These are phyloP conservation scores for Haliclona indistincta DNA, from an alignment of 37 sponge, comb jelly and placozoan species.

Conservation along the genomic window DNA sequence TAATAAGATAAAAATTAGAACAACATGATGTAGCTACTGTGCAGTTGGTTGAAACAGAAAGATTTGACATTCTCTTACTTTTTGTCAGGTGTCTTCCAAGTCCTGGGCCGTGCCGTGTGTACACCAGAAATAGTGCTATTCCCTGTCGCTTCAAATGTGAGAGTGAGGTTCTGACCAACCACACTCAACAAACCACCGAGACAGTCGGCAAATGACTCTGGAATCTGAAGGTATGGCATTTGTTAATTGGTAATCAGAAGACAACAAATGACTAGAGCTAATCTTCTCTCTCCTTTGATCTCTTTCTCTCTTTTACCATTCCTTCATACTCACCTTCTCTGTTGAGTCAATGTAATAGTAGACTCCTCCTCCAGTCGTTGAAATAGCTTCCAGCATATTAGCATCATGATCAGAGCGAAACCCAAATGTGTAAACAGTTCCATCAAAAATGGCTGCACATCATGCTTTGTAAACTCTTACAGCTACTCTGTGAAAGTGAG, in stretches of 20 bases:
- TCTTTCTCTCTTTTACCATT: too few relatives aligned
- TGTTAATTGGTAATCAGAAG: too few relatives aligned
- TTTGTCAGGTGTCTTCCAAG: constrained; percentile 51
- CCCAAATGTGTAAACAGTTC: constrained; percentile 92
- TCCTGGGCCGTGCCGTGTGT: constrained; percentile 54
- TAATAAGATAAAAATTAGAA: too few relatives aligned
- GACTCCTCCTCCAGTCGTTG: constrained; percentile 78
- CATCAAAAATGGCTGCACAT: constrained; percentile 56
- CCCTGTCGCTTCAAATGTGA: constrained; percentile 50
- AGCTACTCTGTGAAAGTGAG: too few relatives aligned
- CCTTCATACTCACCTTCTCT: constrained; percentile 86
- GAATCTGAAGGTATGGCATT: constrained; percentile 70
- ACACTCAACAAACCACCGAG: constrained; percentile 92
- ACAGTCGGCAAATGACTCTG: constrained; percentile 95
- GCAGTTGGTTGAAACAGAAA: too few relatives aligned
- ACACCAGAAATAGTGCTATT: constrained; percentile 44
- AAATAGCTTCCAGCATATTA: constrained; percentile 74
- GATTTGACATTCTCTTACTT: constrained; percentile 20
- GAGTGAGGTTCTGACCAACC: constrained; percentile 87
- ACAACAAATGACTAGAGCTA: too few relatives aligned
- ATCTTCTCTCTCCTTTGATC: too few relatives aligned
- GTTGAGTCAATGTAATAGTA: constrained; percentile 89
- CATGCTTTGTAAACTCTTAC: too few relatives aligned
- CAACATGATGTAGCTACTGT: too few relatives aligned
- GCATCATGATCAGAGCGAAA: constrained; percentile 88